A percentile compares a stretch with the other conserved stretches of the same genome.
Conservation (phyloP, 2,113 vertebrate genomes). For the Tinamus guttatus region DNA sequence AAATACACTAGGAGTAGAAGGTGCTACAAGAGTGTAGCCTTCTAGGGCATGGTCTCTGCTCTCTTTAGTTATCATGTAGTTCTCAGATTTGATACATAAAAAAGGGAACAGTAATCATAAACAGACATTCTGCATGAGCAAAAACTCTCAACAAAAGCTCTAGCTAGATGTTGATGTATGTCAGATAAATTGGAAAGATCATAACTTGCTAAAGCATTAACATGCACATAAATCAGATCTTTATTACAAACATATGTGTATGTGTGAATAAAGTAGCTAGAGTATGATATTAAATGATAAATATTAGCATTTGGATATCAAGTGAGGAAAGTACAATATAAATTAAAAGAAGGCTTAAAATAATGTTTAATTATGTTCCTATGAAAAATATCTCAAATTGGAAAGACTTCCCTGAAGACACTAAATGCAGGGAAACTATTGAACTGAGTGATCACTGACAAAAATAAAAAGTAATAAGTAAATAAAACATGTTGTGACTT, state of each 20-base stretch:
- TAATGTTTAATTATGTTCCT: background rate
- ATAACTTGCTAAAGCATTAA: background rate
- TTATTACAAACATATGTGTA: background rate
- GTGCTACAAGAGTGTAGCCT: background rate
- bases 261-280: background rate
- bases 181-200: conserved; percentile 3
- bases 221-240: background rate
- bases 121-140: background rate
- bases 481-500: background rate
- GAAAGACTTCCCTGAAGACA: background rate
- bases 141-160: conserved; percentile 27
- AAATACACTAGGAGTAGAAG: background rate
- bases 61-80: conserved; percentile 5
- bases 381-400: background rate
- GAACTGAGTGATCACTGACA: background rate
- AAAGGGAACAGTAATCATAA: background rate
- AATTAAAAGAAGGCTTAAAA: background rate
- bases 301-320: background rate
- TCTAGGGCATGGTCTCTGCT: background rate
- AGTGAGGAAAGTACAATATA: background rate
- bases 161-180: background rate
- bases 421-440: background rate
- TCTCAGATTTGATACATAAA: conserved; percentile 1
- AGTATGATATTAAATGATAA: background rate
- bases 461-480: background rate